Conservation (phyloP, 1,140 invertebrate genomes). For the Sweltsa coloradensis region DNA sequence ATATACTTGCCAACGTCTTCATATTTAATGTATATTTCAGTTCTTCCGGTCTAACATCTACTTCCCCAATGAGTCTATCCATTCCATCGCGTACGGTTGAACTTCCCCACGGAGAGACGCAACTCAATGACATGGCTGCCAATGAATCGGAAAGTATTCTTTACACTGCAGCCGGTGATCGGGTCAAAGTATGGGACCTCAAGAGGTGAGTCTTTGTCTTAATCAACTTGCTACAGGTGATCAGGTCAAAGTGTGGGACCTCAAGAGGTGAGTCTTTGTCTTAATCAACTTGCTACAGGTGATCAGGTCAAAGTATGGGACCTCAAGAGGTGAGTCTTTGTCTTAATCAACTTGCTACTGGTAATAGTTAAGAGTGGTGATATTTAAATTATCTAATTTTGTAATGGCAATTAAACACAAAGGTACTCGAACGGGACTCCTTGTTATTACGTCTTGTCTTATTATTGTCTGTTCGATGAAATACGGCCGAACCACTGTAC, state of each 20-base stretch:
- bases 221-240: constrained; percentile 65
- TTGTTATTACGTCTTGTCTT: too few relatives aligned
- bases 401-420: too few relatives aligned
- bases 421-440: too few relatives aligned
- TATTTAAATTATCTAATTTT: too few relatives aligned
- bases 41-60: constrained; percentile 48
- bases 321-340: constrained; percentile 53
- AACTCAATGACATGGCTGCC: constrained; percentile 56
- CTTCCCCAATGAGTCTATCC: constrained; percentile 33
- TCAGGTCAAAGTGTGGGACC: constrained; percentile 72
- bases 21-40: constrained; percentile 20
- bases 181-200: constrained; percentile 75
- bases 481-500: too few relatives aligned
- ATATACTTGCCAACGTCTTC: too few relatives aligned
- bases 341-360: too few relatives aligned
- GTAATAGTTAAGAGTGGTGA: too few relatives aligned
- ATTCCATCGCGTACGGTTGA: constrained; percentile 38
- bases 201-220: constrained; percentile 52
- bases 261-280: constrained; percentile 55
- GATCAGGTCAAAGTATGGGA: constrained; percentile 79
- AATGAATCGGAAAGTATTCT: constrained; percentile 42
- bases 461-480: too few relatives aligned
- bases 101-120: constrained; percentile 48
- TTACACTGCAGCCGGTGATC: constrained; percentile 67
- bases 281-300: constrained; percentile 58